Percentiles rank a stretch among this genome's conserved stretches.
These are phyloP conservation scores for Prionace glauca DNA, from an alignment of 2,797 vertebrate genomes.

Conservation along the genomic window DNA sequence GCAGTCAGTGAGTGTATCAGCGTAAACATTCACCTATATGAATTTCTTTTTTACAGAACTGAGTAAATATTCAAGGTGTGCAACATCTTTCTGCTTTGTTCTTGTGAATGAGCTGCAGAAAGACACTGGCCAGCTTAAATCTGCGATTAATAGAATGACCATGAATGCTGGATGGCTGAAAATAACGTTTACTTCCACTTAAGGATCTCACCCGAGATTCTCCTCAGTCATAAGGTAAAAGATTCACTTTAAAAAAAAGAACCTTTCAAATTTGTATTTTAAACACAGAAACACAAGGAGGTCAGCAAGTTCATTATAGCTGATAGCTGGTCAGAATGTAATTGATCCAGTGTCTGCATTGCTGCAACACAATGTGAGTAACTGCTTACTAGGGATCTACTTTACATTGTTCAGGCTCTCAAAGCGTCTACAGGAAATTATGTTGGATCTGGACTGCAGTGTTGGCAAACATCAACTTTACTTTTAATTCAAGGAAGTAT, in stretches of 20 bases:
- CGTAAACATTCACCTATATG: neutral
- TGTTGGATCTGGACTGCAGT: neutral
- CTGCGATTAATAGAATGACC: neutral
- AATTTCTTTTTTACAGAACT: neutral
- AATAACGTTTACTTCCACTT: neutral
- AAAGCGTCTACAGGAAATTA: neutral
- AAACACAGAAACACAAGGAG: conserved; percentile 7
- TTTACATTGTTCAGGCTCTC: neutral
- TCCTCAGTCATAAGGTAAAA: neutral
- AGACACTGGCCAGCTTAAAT: neutral
- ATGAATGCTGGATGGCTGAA: neutral
- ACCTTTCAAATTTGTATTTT: neutral
- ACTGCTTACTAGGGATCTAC: neutral
- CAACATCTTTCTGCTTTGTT: neutral
- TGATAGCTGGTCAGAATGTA: neutral
- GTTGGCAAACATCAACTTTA: neutral
- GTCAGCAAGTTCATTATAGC: neutral
- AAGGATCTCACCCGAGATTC: neutral
- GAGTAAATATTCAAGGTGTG: neutral
- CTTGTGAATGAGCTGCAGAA: neutral
- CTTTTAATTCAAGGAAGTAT: neutral
- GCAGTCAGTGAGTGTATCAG: neutral
- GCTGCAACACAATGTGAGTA: neutral
- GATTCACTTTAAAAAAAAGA: neutral
- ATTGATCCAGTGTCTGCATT: neutral